Conservation (phyloP, 2,888 invertebrate species). For the Ochropleura leucogaster region DNA sequence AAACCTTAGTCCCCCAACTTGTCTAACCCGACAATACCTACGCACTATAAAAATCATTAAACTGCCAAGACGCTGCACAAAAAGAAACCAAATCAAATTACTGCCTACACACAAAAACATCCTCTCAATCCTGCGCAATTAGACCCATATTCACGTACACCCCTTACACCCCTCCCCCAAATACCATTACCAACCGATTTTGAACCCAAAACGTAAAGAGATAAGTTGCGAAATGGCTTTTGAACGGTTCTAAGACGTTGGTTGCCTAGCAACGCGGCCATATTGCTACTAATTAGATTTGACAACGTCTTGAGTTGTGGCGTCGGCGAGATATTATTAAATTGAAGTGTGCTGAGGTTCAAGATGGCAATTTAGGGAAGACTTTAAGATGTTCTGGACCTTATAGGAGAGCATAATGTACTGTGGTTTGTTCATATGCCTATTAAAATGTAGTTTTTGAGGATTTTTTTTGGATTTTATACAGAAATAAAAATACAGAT, state of each 20-base stretch:
- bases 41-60: constrained; percentile 60
- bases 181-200: constrained; percentile 40
- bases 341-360: constrained; percentile 84
- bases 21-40: constrained; percentile 36
- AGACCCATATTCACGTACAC: constrained; percentile 47
- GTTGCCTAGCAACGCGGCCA: constrained; percentile 80
- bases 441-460: background rate
- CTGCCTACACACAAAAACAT: constrained; percentile 37
- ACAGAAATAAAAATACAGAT: no score
- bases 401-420: background rate
- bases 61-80: constrained; percentile 52
- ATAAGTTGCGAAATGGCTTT: constrained; percentile 68
- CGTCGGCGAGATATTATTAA: constrained; percentile 80
- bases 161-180: constrained; percentile 52
- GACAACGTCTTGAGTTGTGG: constrained; percentile 87
- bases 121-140: constrained; percentile 23
- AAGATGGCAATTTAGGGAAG: constrained; percentile 68
- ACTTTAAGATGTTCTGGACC: constrained; percentile 2
- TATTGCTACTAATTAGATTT: constrained; percentile 81
- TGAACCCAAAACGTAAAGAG: constrained; percentile 38
- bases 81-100: constrained; percentile 49
- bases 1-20: constrained; percentile 9
- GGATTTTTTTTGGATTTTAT: no score
- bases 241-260: constrained; percentile 74
- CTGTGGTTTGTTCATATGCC: background rate